Conservation (phyloP, 2,888 invertebrate species). For the Erannis defoliaria region DNA sequence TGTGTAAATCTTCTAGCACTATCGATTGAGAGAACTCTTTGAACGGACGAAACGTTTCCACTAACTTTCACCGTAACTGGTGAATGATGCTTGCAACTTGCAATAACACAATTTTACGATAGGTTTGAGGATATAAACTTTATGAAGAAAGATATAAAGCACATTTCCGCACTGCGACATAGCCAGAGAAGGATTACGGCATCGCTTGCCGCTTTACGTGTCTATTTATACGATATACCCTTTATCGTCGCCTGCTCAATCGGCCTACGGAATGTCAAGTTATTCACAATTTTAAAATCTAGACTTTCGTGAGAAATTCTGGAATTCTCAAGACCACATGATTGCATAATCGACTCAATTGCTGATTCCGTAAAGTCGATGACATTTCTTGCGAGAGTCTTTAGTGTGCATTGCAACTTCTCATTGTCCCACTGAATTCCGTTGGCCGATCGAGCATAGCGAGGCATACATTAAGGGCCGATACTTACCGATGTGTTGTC, state of each 20-base stretch:
- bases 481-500: constrained; percentile 85
- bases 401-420: neutral
- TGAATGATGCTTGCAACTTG: constrained; percentile 78
- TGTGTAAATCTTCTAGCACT: constrained; percentile 79
- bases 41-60: constrained; percentile 54
- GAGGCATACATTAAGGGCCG: constrained; percentile 53
- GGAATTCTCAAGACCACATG: neutral
- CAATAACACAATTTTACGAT: constrained; percentile 60
- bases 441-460: constrained; percentile 67
- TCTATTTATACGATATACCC: constrained; percentile 60
- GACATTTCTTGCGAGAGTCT: neutral
- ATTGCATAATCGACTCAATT: too few relatives aligned
- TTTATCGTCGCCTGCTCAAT: constrained; percentile 66
- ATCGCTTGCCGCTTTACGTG: constrained; percentile 82
- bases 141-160: constrained; percentile 59
- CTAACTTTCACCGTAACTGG: constrained; percentile 77
- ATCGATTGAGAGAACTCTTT: constrained; percentile 53
- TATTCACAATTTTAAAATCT: neutral
- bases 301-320: neutral
- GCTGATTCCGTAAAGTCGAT: neutral
- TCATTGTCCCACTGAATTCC: constrained; percentile 36
- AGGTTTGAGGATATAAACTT: constrained; percentile 47
- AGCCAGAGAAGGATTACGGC: constrained; percentile 72
- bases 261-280: constrained; percentile 60
- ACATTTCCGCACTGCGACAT: constrained; percentile 75